Evolutionary conservation across 2,113 vertebrate species (phyloP).

Genomic region (Tachysurus vachellii): DNA sequence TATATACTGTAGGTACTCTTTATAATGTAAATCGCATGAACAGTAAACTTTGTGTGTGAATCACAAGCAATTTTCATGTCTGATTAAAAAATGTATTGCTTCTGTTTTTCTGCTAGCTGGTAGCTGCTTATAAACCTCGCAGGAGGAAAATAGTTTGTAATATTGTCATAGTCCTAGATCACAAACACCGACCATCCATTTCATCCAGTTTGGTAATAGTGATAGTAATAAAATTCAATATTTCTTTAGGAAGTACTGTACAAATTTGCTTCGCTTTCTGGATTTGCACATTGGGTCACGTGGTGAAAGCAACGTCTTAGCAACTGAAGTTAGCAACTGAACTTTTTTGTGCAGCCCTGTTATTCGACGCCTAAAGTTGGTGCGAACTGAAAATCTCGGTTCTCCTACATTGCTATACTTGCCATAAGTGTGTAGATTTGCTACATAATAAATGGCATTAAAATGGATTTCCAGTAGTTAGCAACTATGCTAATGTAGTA

Average conservation of each 20-base stretch:
- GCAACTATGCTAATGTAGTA: slow-evolving; percentile 3
- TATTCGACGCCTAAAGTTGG: background rate
- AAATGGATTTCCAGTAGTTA: background rate
- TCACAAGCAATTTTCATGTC: background rate
- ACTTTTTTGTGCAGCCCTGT: background rate
- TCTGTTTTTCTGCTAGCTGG: background rate
- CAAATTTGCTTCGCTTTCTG: background rate
- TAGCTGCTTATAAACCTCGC: background rate
- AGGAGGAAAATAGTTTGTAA: background rate
- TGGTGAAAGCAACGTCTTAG: background rate
- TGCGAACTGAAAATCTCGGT: background rate
- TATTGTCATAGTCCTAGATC: too few species aligned
- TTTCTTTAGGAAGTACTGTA: background rate
- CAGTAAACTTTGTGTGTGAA: background rate
- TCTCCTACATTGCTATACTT: background rate
- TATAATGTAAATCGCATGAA: background rate
- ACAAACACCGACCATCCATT: background rate
- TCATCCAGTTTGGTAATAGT: background rate
- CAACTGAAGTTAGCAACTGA: background rate
- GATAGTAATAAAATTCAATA: background rate
- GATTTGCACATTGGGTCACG: background rate
- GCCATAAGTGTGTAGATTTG: background rate
- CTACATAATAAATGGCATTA: background rate
- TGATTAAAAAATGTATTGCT: background rate
- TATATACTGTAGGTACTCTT: too few species aligned